Base-by-base conservation (phyloP, 2,888 invertebrate genomes). In the Chloroclysta siterata region DNA sequence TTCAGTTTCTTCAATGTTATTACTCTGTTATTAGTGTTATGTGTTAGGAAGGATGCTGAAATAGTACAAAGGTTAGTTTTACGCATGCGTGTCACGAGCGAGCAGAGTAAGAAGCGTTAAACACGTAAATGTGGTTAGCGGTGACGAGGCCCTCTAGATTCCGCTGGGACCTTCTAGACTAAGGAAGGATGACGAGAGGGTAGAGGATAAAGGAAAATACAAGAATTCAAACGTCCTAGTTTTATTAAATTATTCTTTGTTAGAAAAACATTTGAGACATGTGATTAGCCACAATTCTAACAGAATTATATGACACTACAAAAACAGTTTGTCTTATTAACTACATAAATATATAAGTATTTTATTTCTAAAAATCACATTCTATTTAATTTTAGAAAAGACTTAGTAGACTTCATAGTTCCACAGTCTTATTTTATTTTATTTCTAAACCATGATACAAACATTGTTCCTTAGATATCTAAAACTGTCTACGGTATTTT, bases 1-100 rank as follows among this genome's bases (percentile, higher is more conserved):
- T 69, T 77, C 60, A 75, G 65, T 74, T 52, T 56, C 7, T 39
- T 72, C 72, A 72, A 69, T 76, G 73, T 74, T 72, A 74, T 73
- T 78, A 74, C 66, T 74, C 74, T 77, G 76, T 77, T 55, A 53
- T 84, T 88, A 85, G 85, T 89, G 84, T 85, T 84, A 79, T 72
- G 83, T 88, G 87, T 91, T 90, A 89, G 84, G 82, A 84, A 82
- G 84, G 85, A 89, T 88, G 91, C 92, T 93, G 92, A 92, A 93
- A 91, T 87, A 61, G 85, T 89, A 84, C 82, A 88, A 89, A 88
- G 84, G 89, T 92, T 93, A 92, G 87, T 92, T 70, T 83, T 89
- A 90, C 80, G 85, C 90, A 91, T 90, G 90, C 92, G 89, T 90
- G 90, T 90, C 74, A 80, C 87, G 80, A 87, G 82, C 86, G 87